phyloP scores from a whole-genome alignment of 2,113 vertebrate genomes.

The Urocolius indicus region DNA sequence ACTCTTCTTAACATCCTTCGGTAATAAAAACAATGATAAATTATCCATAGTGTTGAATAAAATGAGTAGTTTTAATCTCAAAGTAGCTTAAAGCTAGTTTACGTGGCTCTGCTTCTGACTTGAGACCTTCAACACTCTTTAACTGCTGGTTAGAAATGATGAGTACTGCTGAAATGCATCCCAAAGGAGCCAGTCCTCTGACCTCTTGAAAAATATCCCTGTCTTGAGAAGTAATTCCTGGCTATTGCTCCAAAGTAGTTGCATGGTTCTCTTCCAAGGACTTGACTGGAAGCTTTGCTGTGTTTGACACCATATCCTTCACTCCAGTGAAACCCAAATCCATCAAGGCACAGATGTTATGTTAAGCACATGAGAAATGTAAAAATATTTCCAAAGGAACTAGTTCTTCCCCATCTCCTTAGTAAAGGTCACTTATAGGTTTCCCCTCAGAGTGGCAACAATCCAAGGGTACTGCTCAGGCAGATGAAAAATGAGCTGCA shows the following conservation, averaged over 20 bases:
- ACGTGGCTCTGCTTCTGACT: background rate
- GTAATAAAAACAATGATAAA: background rate
- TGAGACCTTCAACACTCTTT: background rate
- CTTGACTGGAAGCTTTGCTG: background rate
- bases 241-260: background rate
- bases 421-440: background rate
- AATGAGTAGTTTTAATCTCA: background rate
- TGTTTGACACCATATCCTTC: slow-evolving; percentile 17
- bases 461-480: background rate
- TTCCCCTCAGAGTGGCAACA: background rate
- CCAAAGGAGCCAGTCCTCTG: background rate
- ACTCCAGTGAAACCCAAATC: slow-evolving; percentile 6
- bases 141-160: background rate
- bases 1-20: background rate
- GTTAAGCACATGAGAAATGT: slow-evolving; percentile 16
- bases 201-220: background rate
- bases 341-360: slow-evolving; percentile 6
- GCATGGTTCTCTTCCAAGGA: background rate
- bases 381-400: slow-evolving; percentile 9
- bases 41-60: background rate
- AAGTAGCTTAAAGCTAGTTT: slow-evolving; percentile 13
- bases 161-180: background rate
- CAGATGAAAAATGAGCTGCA: slow-evolving; percentile 35
- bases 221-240: background rate
- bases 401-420: background rate